These are phyloP conservation scores for Cydia splendana DNA, from an alignment of 1,140 invertebrate species.

Conservation along the genomic window DNA sequence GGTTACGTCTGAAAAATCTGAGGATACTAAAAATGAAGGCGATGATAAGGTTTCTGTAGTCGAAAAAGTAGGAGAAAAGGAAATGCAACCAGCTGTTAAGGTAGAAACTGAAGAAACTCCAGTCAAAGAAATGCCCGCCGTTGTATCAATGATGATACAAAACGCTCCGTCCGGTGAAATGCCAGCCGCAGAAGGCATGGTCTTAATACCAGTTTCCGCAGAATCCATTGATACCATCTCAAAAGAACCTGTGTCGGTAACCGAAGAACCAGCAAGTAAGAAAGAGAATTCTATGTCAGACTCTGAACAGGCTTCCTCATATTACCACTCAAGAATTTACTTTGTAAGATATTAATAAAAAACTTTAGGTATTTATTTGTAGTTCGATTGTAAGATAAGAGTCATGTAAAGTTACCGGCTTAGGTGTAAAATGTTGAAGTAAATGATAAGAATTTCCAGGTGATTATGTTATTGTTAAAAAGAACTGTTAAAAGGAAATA, in stretches of 20 bases:
- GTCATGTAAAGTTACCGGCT: constrained; percentile 31
- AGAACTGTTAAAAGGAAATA: constrained; percentile 11
- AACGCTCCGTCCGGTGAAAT: constrained; percentile 30
- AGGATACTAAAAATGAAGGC: constrained; percentile 33
- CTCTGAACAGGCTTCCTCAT: constrained; percentile 67
- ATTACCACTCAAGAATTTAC: constrained; percentile 66
- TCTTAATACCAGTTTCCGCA: constrained; percentile 34
- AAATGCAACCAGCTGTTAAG: constrained; percentile 29
- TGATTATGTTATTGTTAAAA: constrained; percentile 12
- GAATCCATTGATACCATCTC: constrained; percentile 32
- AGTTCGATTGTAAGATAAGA: constrained; percentile 22
- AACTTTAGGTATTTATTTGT: constrained; percentile 32
- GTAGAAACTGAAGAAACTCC: constrained; percentile 41
- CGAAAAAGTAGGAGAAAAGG: constrained; percentile 39
- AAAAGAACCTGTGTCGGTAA: constrained; percentile 5
- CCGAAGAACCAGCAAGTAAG: constrained; percentile 34
- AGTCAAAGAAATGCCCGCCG: constrained; percentile 43
- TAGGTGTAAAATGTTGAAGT: constrained; percentile 6
- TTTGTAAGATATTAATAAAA: constrained; percentile 52
- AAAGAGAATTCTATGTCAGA: constrained; percentile 51
- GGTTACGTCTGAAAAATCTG: neutral
- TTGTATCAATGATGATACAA: constrained; percentile 39
- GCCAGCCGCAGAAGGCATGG: constrained; percentile 34
- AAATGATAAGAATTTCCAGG: constrained; percentile 31
- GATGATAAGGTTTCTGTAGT: constrained; percentile 32